Conservation (phyloP, 2,113 vertebrate genomes). For the Vidua macroura region DNA sequence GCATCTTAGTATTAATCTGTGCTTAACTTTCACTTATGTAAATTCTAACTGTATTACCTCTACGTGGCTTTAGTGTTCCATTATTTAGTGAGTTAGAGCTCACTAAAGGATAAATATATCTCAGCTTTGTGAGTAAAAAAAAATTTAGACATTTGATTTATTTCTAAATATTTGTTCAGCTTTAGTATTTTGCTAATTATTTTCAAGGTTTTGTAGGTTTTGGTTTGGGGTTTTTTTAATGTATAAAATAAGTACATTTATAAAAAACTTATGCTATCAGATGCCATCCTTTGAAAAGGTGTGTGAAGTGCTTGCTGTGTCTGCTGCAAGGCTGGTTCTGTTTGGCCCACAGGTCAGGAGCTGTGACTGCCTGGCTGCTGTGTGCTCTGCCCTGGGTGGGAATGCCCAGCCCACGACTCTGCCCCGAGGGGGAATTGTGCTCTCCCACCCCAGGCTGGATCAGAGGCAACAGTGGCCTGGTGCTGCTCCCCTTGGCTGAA, state of each 20-base stretch:
- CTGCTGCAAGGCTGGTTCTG: not conserved
- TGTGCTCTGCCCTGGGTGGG: not conserved
- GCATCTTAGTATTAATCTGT: not conserved
- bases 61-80: not conserved
- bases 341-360: not conserved
- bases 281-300: not conserved
- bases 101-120: not conserved
- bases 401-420: fast-evolving
- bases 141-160: not conserved
- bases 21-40: not conserved
- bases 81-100: not conserved
- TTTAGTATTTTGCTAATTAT: not conserved
- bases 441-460: not conserved
- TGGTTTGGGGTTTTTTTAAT: not conserved
- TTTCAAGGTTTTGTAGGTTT: not conserved
- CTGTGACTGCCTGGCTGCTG: not conserved
- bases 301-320: too few relatives aligned
- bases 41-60: not conserved
- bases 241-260: not conserved
- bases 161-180: not conserved
- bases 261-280: not conserved
- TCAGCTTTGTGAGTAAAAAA: not conserved
- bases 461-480: not conserved
- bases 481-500: not conserved
- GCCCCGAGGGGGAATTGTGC: not conserved